These are phyloP conservation scores for Enteromius radiatus DNA, from an alignment of 2,797 vertebrate genomes.

Conservation along the genomic window DNA sequence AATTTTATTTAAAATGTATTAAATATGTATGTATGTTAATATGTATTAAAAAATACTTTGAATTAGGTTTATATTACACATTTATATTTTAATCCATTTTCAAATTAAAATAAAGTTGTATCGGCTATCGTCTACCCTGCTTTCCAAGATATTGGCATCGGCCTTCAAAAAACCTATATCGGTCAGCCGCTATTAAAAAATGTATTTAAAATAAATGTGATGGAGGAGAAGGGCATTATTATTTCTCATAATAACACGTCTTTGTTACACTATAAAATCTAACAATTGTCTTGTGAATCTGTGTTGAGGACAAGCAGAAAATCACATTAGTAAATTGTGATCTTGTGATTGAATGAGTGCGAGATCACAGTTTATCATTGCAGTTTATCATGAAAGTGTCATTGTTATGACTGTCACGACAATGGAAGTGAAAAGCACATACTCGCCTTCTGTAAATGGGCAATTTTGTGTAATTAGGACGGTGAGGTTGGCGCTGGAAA, in stretches of 20 bases:
- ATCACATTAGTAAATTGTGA: not conserved
- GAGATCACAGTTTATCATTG: not conserved
- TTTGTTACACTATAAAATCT: conserved; percentile 15
- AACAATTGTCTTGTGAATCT: conserved; percentile 6
- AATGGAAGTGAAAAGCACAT: conserved; percentile 8
- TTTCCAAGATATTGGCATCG: too few species aligned
- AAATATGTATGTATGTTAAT: too few species aligned
- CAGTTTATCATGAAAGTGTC: not conserved
- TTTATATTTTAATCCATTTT: too few species aligned
- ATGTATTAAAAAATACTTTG: too few species aligned
- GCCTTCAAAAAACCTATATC: too few species aligned
- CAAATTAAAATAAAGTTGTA: too few species aligned
- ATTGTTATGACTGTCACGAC: not conserved
- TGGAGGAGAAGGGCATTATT: not conserved
- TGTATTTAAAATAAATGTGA: not conserved
- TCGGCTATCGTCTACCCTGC: too few species aligned
- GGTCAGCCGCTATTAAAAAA: too few species aligned
- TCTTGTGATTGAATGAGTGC: conserved; percentile 8
- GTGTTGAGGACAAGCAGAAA: not conserved
- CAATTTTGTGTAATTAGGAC: conserved; percentile 15
- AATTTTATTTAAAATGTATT: too few species aligned
- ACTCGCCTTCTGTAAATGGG: not conserved
- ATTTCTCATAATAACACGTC: not conserved
- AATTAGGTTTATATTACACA: too few species aligned
- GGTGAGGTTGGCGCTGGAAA: conserved; percentile 15